Percentiles rank a stretch among this genome's conserved stretches.
Conservation (phyloP, 2,113 vertebrate species). For the Passerina amoena region DNA sequence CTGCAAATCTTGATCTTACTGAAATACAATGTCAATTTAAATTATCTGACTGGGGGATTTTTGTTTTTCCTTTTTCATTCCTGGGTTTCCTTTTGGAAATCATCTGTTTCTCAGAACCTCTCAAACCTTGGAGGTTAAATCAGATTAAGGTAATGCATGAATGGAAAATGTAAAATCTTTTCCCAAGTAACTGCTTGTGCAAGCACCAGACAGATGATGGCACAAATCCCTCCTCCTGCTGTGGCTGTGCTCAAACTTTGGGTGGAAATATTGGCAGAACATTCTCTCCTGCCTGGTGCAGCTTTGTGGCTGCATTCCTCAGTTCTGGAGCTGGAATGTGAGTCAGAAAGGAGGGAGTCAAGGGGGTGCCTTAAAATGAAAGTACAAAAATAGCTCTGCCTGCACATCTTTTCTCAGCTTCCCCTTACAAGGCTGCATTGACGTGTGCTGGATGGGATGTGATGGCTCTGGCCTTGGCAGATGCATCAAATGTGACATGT, state of each 20-base stretch:
- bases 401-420: not conserved
- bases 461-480: slow-evolving; percentile 18
- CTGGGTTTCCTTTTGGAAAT: not conserved
- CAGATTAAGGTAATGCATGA: not conserved
- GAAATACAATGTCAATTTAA: not conserved
- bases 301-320: not conserved
- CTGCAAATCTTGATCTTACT: not conserved
- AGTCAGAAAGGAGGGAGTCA: slow-evolving; percentile 4
- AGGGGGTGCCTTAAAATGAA: not conserved
- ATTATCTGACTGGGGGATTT: not conserved
- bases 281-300: not conserved
- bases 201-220: not conserved
- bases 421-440: not conserved
- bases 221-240: not conserved
- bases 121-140: not conserved
- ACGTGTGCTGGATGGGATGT: not conserved
- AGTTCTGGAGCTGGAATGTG: not conserved
- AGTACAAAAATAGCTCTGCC: not conserved
- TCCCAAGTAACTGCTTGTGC: not conserved
- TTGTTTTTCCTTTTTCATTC: not conserved
- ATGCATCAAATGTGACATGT: not conserved
- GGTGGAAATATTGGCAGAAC: not conserved
- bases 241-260: not conserved
- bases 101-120: not conserved
- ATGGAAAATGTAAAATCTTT: not conserved